phyloP scores from a whole-genome alignment of 2,888 invertebrate species.

The Drosophila sordidula region DNA sequence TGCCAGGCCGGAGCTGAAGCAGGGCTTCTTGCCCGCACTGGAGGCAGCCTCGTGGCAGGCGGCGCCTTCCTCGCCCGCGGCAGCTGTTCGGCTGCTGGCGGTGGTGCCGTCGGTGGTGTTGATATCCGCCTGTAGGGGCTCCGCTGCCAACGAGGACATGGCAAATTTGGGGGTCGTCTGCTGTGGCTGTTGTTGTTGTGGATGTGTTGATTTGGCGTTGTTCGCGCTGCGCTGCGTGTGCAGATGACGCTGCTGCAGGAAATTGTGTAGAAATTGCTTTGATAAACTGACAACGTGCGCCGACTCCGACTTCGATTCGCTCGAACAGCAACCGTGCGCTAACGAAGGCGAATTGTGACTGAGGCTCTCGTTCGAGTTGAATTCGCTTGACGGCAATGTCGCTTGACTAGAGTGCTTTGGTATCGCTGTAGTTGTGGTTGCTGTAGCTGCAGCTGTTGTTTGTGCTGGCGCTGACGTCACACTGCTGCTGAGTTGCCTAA shows the following conservation, averaged over 20 bases:
- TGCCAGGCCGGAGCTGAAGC: conserved; percentile 81
- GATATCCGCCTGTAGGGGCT: conserved; percentile 69
- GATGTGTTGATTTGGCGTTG: conserved; percentile 46
- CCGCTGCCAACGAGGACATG: conserved; percentile 82
- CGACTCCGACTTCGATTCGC: conserved; percentile 60
- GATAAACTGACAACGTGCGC: conserved; percentile 50
- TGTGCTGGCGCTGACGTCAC: conserved; percentile 49
- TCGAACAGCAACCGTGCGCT: conserved; percentile 70
- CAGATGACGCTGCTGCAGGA: conserved; percentile 69
- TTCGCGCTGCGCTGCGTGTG: conserved; percentile 63
- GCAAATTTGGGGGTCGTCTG: conserved; percentile 77
- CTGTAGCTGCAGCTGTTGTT: conserved; percentile 43
- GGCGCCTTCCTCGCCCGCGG: conserved; percentile 40
- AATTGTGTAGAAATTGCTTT: conserved; percentile 47
- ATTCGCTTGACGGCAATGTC: conserved; percentile 44
- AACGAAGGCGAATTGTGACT: conserved; percentile 74
- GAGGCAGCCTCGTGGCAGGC: conserved; percentile 58
- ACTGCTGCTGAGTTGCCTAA: conserved; percentile 55
- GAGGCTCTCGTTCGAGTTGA: conserved; percentile 60
- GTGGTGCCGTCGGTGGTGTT: conserved; percentile 31
- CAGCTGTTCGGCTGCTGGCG: conserved; percentile 27
- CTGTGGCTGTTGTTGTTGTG: conserved; percentile 62
- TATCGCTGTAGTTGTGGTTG: conserved; percentile 40
- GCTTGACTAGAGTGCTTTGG: conserved; percentile 72
- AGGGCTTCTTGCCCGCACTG: conserved; percentile 74